Conservation (phyloP, 2,888 invertebrate genomes). For the Tortricodes alternella region DNA sequence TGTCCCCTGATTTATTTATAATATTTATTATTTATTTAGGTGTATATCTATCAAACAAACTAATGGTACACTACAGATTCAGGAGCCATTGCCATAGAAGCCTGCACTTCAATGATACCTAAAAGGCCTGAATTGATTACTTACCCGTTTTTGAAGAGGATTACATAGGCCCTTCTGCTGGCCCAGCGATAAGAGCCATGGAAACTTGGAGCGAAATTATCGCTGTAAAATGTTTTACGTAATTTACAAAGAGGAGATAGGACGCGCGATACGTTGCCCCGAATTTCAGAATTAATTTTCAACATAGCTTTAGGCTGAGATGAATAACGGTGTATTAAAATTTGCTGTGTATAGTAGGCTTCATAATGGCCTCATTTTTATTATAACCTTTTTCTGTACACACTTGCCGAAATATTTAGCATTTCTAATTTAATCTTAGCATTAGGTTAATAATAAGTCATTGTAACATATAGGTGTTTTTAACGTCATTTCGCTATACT, state of each 20-base stretch:
- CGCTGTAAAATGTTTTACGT: constrained; percentile 26
- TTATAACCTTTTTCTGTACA: background rate
- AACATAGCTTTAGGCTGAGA: constrained; percentile 1
- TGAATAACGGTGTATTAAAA: constrained; percentile 1
- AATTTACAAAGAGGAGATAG: constrained; percentile 26
- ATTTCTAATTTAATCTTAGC: no score
- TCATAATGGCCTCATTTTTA: background rate
- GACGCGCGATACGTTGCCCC: constrained; percentile 15
- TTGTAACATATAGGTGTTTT: no score
- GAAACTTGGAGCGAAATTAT: constrained; percentile 23
- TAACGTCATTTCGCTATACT: no score
- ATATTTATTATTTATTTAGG: no score
- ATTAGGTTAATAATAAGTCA: no score
- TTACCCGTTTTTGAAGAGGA: constrained; percentile 14
- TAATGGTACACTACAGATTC: background rate
- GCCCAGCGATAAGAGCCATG: constrained; percentile 12
- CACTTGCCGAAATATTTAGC: background rate
- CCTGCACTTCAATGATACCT: background rate
- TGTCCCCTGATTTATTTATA: no score
- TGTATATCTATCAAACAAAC: background rate
- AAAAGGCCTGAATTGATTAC: constrained; percentile 6
- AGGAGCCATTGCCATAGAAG: background rate
- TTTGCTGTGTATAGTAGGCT: background rate
- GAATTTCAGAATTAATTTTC: constrained; percentile 14
- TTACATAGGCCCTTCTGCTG: constrained; percentile 21